phyloP scores from a whole-genome alignment of 1,140 invertebrate genomes.

The Eumaeus atala region DNA sequence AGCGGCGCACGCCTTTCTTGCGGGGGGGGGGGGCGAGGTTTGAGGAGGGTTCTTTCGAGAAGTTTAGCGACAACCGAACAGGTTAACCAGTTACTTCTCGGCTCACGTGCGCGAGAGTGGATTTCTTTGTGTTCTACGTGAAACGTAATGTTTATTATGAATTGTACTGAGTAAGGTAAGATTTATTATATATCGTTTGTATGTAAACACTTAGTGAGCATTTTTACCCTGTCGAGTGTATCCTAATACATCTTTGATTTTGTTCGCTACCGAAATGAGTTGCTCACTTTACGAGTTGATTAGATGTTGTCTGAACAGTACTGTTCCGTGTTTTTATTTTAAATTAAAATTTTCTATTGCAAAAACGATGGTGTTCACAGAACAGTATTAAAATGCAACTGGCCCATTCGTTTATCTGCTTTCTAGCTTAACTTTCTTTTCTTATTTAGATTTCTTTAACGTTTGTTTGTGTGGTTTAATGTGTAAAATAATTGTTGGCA shows the following conservation, averaged over 20 bases:
- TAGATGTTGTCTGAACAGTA: background rate
- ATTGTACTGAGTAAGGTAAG: no score
- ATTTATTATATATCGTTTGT: no score
- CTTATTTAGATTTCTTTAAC: background rate
- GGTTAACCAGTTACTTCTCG: background rate
- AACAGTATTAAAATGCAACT: constrained; percentile 4
- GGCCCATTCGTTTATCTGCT: constrained; percentile 7
- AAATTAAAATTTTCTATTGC: constrained; percentile 6
- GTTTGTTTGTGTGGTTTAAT: background rate
- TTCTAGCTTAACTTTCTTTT: constrained; percentile 9
- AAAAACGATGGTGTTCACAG: constrained; percentile 1
- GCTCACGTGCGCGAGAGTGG: background rate
- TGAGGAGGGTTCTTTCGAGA: no score
- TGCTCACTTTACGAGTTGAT: background rate
- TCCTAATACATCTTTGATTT: no score
- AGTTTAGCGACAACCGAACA: background rate
- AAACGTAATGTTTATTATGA: constrained; percentile 1
- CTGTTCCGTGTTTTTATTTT: background rate
- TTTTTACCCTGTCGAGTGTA: no score
- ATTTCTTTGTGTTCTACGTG: background rate
- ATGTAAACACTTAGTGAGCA: no score
- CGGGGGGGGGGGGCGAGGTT: background rate
- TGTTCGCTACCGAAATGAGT: no score
- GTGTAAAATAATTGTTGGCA: background rate
- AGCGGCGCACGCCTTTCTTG: background rate